Evolutionary conservation across 2,888 invertebrate genomes (phyloP).

Genomic region (Euphydryas editha): DNA sequence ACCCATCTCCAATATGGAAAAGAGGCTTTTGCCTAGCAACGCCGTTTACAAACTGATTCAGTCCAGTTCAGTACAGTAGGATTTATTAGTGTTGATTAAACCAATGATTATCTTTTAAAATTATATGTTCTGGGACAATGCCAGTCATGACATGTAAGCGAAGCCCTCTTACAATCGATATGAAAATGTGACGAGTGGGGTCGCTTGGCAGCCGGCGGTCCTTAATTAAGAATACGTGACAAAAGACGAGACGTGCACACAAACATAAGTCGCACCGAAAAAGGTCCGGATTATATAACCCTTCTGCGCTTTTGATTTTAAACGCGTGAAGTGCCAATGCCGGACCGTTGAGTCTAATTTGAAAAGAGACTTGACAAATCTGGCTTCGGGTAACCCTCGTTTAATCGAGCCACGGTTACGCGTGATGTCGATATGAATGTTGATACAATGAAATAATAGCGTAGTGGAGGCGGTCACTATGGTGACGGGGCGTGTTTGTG

Average conservation of each 20-base stretch:
- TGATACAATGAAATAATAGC: slow-evolving; percentile 80
- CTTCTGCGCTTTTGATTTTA: slow-evolving; percentile 83
- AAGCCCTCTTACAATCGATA: slow-evolving; percentile 73
- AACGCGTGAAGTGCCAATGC: slow-evolving; percentile 77
- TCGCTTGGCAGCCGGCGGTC: slow-evolving; percentile 70
- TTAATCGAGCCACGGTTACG: slow-evolving; percentile 74
- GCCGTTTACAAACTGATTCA: no score
- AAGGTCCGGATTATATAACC: slow-evolving; percentile 82
- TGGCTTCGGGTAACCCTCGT: slow-evolving; percentile 79
- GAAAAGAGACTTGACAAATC: slow-evolving; percentile 80
- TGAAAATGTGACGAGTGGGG: slow-evolving; percentile 77
- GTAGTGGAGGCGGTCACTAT: slow-evolving; percentile 73
- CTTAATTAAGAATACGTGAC: slow-evolving; percentile 85
- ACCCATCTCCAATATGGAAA: no score
- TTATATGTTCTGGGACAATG: slow-evolving; percentile 61
- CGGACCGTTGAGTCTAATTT: slow-evolving; percentile 76
- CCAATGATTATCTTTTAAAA: slow-evolving; percentile 35
- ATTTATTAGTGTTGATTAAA: background rate
- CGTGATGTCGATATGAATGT: slow-evolving; percentile 78
- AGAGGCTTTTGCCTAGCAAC: no score
- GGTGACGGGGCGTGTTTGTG: slow-evolving; percentile 66
- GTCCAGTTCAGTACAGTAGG: no score
- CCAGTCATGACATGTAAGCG: slow-evolving; percentile 53
- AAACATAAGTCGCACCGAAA: slow-evolving; percentile 76
- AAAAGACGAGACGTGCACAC: slow-evolving; percentile 82